Conservation (phyloP, 92 coral and sea anemone species). For the Zoanthus solanderi region DNA sequence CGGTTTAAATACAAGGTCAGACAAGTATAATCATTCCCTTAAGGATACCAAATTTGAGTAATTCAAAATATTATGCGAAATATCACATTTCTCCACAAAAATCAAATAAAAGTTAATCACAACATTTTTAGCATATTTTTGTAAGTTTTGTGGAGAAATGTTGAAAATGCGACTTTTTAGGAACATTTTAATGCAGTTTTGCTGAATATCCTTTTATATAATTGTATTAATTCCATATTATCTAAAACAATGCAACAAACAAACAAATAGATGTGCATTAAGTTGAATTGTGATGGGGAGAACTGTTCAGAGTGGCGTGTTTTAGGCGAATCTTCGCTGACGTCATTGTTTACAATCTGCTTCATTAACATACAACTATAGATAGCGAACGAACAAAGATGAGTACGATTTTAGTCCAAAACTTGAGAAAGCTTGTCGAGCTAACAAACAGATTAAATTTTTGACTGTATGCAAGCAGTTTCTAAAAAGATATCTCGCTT, state of each 20-base stretch:
- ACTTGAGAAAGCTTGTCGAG: no score
- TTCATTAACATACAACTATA: no score
- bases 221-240: conserved; percentile 16
- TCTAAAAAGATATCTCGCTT: no score
- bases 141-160: conserved; percentile 23
- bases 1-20: conserved; percentile 10
- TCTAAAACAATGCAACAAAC: conserved; percentile 22
- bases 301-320: not conserved
- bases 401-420: no score
- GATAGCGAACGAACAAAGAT: no score
- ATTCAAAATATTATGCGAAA: not conserved
- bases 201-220: conserved; percentile 22
- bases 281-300: not conserved
- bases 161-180: conserved; percentile 16
- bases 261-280: conserved; percentile 14
- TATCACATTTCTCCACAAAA: conserved; percentile 19
- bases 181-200: conserved; percentile 7
- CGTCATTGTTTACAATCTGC: no score
- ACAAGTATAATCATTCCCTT: conserved; percentile 6
- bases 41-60: conserved; percentile 8
- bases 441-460: no score
- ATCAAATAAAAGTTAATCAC: conserved; percentile 8
- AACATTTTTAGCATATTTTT: not conserved
- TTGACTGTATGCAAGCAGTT: no score
- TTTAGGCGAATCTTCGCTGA: no score